Percentiles rank a stretch among this genome's conserved stretches.
Conservation (phyloP, 37 sponge, comb jelly and placozoan genomes). For the Ianthella basta region DNA sequence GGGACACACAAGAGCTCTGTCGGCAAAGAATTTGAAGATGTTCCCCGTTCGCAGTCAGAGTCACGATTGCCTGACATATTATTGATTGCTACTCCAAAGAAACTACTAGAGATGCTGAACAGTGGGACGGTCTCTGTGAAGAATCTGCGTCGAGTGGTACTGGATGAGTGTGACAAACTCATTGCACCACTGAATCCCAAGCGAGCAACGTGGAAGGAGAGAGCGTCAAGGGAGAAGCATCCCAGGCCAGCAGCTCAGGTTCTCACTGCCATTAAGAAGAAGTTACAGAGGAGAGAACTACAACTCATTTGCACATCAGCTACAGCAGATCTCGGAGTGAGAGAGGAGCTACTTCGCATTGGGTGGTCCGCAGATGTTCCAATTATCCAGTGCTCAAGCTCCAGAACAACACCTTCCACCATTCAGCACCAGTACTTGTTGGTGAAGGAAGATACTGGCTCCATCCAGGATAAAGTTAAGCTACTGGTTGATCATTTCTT, state of each 20-base stretch:
- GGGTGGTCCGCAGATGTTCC: constrained; percentile 45
- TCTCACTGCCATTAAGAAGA: constrained; percentile 11
- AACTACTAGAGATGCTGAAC: constrained; percentile 31
- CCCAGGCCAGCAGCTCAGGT: constrained; percentile 41
- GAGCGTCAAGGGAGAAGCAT: constrained; percentile 23
- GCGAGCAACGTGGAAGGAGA: constrained; percentile 24
- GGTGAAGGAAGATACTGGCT: not conserved
- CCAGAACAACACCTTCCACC: not conserved
- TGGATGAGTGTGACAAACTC: constrained; percentile 72
- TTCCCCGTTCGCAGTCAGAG: not conserved
- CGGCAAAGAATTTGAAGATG: too few relatives aligned
- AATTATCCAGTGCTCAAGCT: not conserved
- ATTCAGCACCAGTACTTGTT: constrained; percentile 45
- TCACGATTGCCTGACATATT: constrained; percentile 20
- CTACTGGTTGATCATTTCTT: constrained; percentile 31
- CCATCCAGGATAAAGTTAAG: constrained; percentile 19
- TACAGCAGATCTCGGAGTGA: constrained; percentile 37
- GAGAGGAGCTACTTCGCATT: constrained; percentile 36
- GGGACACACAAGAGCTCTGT: too few relatives aligned
- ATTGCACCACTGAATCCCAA: constrained; percentile 15
- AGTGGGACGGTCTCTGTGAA: not conserved
- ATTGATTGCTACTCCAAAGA: constrained; percentile 66
- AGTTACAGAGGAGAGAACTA: not conserved
- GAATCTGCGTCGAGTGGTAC: constrained; percentile 42
- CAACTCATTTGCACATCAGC: constrained; percentile 69